Percentiles rank a stretch among this genome's conserved stretches.
Conservation (phyloP, 2,113 vertebrate genomes). For the Rhea americana region DNA sequence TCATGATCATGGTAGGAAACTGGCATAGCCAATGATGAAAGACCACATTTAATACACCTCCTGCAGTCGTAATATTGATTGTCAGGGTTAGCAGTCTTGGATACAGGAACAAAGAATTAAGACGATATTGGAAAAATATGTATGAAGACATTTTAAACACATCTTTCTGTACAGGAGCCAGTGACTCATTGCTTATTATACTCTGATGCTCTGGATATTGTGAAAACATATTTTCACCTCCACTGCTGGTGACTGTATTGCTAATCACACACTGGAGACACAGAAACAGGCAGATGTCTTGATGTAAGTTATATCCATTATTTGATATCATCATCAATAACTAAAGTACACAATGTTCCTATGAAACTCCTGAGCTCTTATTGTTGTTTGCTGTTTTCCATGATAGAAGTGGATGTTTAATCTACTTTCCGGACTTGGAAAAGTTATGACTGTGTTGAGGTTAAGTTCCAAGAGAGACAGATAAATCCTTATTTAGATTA, state of each 20-base stretch:
- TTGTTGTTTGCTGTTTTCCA: not conserved
- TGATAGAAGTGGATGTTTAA: not conserved
- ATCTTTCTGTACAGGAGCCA: not conserved
- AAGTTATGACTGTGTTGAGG: not conserved
- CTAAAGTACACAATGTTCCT: not conserved
- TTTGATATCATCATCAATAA: not conserved
- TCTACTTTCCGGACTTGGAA: not conserved
- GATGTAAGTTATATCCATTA: not conserved
- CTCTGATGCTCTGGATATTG: not conserved
- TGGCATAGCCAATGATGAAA: not conserved
- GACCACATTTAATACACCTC: not conserved
- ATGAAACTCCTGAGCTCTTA: not conserved
- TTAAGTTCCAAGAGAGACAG: not conserved
- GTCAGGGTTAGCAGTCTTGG: not conserved
- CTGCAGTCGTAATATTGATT: rapidly evolving
- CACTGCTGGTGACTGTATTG: not conserved
- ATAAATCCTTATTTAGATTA: not conserved
- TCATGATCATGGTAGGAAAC: not conserved
- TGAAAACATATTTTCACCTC: not conserved
- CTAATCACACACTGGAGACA: not conserved
- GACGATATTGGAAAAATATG: not conserved
- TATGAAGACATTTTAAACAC: not conserved
- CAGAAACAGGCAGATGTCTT: not conserved
- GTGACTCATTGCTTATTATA: not conserved
- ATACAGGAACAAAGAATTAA: not conserved